phyloP scores from a whole-genome alignment of 2,113 vertebrate genomes.

The Microtus pennsylvanicus region DNA sequence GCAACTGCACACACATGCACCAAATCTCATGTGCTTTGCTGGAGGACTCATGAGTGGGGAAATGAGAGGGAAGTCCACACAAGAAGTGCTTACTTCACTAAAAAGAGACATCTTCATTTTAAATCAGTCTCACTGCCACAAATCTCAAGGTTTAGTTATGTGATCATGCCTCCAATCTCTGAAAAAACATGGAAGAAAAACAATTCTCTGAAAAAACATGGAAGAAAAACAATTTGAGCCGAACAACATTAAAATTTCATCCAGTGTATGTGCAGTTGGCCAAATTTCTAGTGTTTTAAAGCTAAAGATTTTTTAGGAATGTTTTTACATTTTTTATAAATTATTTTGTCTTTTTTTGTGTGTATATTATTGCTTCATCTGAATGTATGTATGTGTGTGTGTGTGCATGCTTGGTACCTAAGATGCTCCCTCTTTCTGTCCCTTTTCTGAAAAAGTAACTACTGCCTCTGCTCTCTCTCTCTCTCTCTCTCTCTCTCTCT shows the following conservation, averaged over 20 bases:
- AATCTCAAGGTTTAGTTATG: neutral
- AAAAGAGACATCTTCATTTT: conserved; percentile 2
- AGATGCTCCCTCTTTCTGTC: no score
- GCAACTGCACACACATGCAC: no score
- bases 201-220: neutral
- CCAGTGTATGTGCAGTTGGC: neutral
- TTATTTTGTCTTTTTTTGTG: neutral
- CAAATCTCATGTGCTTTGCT: neutral
- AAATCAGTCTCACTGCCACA: neutral
- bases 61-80: neutral
- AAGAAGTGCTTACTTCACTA: neutral
- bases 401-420: no score
- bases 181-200: neutral
- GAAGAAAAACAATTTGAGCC: neutral
- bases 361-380: neutral
- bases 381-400: neutral
- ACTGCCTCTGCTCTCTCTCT: no score
- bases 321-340: neutral
- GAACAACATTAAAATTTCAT: conserved; percentile 16
- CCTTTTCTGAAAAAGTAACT: no score
- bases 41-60: neutral
- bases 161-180: neutral
- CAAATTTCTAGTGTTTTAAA: neutral
- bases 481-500: no score
- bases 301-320: neutral